Percentiles rank a stretch among this genome's conserved stretches.
phyloP scores from a whole-genome alignment of 2,888 invertebrate species.

The Stenoptilia bipunctidactyla region DNA sequence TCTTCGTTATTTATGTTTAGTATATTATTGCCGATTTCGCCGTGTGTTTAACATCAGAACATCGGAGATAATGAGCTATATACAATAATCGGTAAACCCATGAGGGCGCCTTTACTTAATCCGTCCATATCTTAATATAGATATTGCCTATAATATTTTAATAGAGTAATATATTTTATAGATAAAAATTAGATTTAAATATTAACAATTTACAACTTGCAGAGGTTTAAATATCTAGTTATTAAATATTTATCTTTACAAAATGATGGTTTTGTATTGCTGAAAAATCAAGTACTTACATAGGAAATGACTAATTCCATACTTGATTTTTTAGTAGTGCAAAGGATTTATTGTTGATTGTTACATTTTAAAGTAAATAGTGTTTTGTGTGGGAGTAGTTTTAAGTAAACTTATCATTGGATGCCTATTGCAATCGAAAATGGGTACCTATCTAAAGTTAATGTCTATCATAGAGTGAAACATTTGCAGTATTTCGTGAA shows the following conservation, averaged over 20 bases:
- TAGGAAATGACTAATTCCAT: constrained; percentile 4
- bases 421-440: too few species aligned
- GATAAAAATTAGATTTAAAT: constrained; percentile 54
- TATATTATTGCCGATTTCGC: background rate
- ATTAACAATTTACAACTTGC: constrained; percentile 52
- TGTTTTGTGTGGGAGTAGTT: constrained; percentile 34
- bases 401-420: constrained; percentile 13
- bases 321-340: constrained; percentile 26
- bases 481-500: too few species aligned
- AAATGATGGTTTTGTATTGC: constrained; percentile 16
- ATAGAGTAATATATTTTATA: constrained; percentile 72
- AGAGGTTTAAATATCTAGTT: constrained; percentile 52
- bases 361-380: constrained; percentile 37
- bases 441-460: too few species aligned
- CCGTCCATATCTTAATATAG: constrained; percentile 69
- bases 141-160: constrained; percentile 71
- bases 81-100: constrained; percentile 66
- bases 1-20: too few species aligned
- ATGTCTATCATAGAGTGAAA: too few species aligned
- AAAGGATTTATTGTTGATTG: constrained; percentile 33
- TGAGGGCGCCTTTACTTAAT: constrained; percentile 68
- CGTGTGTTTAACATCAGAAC: constrained; percentile 10
- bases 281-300: constrained; percentile 20
- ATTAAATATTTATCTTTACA: constrained; percentile 25
- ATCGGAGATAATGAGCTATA: constrained; percentile 44